These are phyloP conservation scores for Oreotrochilus melanogaster DNA, from an alignment of 2,113 vertebrate species.

Conservation along the genomic window DNA sequence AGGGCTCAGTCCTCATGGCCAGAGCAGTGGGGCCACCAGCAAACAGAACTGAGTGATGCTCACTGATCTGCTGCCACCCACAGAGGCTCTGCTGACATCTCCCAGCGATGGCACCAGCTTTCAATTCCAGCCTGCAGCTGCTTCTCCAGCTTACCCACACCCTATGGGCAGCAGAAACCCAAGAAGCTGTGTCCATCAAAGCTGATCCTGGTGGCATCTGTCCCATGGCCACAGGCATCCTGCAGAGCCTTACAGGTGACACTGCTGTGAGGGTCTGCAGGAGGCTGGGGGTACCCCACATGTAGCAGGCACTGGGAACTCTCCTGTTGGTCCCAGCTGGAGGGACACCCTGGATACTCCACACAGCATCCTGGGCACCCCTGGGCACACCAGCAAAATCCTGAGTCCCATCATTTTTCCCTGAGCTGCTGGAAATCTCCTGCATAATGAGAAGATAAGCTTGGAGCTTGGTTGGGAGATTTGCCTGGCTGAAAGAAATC, in stretches of 20 bases:
- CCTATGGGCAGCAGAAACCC: fast-evolving
- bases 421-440: neutral
- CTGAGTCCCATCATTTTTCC: fast-evolving
- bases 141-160: neutral
- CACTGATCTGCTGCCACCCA: no score
- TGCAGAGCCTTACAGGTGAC: fast-evolving
- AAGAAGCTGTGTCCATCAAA: neutral
- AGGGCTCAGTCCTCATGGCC: no score
- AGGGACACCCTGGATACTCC: neutral
- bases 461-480: neutral
- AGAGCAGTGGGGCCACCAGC: no score
- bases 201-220: neutral
- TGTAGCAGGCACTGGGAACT: fast-evolving
- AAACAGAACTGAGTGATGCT: no score
- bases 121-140: neutral
- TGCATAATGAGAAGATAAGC: neutral
- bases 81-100: neutral
- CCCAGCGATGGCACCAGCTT: neutral
- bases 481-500: neutral
- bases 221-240: no score
- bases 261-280: no score
- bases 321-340: fast-evolving
- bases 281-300: fast-evolving
- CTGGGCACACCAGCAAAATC: fast-evolving
- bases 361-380: fast-evolving